Evolutionary conservation across 2,797 vertebrate species (phyloP).

Genomic region (Sebastes diploproa): DNA sequence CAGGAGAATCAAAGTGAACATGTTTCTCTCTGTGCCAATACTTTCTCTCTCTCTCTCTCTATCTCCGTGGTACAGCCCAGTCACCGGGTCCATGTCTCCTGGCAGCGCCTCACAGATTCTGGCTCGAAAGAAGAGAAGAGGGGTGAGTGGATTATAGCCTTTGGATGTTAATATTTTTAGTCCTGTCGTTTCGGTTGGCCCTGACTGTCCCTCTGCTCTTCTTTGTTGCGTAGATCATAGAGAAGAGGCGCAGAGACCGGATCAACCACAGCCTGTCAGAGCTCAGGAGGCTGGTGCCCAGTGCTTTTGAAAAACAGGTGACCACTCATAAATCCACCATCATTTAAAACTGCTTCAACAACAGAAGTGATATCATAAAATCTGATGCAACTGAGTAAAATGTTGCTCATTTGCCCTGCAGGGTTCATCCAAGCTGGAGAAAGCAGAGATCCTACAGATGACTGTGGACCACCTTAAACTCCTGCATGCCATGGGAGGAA

Average conservation of each 20-base stretch:
- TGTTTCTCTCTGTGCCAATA: constrained; percentile 33
- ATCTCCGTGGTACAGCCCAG: constrained; percentile 82
- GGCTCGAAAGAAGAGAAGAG: constrained; percentile 94
- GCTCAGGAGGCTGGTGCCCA: constrained; percentile 91
- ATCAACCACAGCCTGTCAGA: constrained; percentile 97
- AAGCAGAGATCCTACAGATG: constrained; percentile 97
- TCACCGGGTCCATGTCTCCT: constrained; percentile 90
- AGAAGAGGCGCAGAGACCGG: constrained; percentile 93
- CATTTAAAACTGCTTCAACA: not conserved
- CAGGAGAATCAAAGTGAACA: constrained; percentile 75
- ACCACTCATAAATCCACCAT: not conserved
- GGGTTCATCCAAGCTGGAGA: constrained; percentile 96
- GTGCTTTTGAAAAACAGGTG: constrained; percentile 94
- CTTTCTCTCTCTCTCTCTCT: constrained; percentile 49
- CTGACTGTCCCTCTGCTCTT: constrained; percentile 10
- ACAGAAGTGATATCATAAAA: not conserved
- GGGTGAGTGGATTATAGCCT: constrained; percentile 83
- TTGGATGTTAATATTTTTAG: constrained; percentile 27
- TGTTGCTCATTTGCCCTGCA: constrained; percentile 44
- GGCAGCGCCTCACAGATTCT: constrained; percentile 91
- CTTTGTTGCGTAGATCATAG: constrained; percentile 86
- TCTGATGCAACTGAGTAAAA: not conserved
- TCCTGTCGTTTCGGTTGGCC: not conserved
- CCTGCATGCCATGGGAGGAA: constrained; percentile 91
- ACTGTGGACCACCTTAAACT: constrained; percentile 96